phyloP scores from a whole-genome alignment of 2,888 invertebrate species.

The Microctonus aethiopoides region DNA sequence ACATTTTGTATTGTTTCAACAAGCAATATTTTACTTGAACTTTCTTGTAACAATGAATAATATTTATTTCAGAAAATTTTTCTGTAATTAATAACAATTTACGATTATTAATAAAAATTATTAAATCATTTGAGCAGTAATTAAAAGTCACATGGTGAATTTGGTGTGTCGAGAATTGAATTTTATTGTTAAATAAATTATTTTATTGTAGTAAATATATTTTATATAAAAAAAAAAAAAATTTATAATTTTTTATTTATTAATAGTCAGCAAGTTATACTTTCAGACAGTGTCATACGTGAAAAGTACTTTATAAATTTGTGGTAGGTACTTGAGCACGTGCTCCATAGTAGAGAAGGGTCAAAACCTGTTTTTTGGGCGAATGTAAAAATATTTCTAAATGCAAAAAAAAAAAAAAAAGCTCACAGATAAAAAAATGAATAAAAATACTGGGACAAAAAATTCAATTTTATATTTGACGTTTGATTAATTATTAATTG shows the following conservation, averaged over 20 bases:
- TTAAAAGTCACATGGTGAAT: too few species aligned
- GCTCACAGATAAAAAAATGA: not conserved
- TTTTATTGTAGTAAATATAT: too few species aligned
- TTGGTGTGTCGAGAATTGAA: too few species aligned
- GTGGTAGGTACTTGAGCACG: constrained; percentile 5
- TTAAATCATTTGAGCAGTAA: too few species aligned
- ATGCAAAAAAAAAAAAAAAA: not conserved
- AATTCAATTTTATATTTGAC: too few species aligned
- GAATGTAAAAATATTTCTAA: not conserved
- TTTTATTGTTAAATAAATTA: too few species aligned
- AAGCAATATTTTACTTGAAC: constrained; percentile 34
- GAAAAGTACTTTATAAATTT: constrained; percentile 1
- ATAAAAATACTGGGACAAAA: too few species aligned
- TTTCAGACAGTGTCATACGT: not conserved
- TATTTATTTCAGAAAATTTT: constrained; percentile 33
- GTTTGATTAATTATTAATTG: too few species aligned
- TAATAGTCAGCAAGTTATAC: not conserved
- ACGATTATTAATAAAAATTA: too few species aligned
- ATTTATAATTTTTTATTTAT: too few species aligned
- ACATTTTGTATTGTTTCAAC: not conserved
- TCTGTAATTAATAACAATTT: not conserved
- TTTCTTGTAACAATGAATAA: constrained; percentile 36
- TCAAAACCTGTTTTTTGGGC: not conserved
- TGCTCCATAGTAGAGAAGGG: not conserved
- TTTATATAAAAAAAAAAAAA: too few species aligned